Percentiles rank a stretch among this genome's conserved stretches.
Conservation (phyloP, 1,140 invertebrate genomes). For the Monomorium pharaonis region DNA sequence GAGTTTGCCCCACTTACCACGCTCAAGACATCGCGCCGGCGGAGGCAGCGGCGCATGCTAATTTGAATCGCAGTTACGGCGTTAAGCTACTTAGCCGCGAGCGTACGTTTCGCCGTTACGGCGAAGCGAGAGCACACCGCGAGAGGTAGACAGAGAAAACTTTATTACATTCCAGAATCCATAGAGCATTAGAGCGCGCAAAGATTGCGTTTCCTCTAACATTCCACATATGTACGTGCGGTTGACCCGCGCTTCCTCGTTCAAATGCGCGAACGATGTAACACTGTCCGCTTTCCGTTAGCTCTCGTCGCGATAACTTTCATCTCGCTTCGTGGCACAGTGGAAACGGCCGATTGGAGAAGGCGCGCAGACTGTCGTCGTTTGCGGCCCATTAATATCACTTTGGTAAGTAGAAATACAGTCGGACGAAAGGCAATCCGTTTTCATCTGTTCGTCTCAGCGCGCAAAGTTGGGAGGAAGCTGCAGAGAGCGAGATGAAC, state of each 20-base stretch:
- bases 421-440: constrained; percentile 73
- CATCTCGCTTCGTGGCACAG: not conserved
- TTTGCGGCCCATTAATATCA: constrained; percentile 75
- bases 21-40: constrained; percentile 32
- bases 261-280: constrained; percentile 52
- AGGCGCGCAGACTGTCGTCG: constrained; percentile 31
- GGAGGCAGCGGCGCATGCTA: constrained; percentile 32
- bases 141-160: constrained; percentile 26
- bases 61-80: constrained; percentile 52
- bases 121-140: not conserved
- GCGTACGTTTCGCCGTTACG: constrained; percentile 28
- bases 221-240: not conserved
- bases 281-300: constrained; percentile 45
- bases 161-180: constrained; percentile 6
- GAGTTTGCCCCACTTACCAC: constrained; percentile 47
- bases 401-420: constrained; percentile 70
- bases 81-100: constrained; percentile 56
- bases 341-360: constrained; percentile 31
- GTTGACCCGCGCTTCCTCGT: not conserved
- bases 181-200: not conserved
- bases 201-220: not conserved
- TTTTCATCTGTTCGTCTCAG: constrained; percentile 71
- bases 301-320: constrained; percentile 39
- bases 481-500: constrained; percentile 45
- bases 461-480: constrained; percentile 37